Evolutionary conservation across 2,888 invertebrate genomes (phyloP).

Genomic region (Pristionchus entomophagus): DNA sequence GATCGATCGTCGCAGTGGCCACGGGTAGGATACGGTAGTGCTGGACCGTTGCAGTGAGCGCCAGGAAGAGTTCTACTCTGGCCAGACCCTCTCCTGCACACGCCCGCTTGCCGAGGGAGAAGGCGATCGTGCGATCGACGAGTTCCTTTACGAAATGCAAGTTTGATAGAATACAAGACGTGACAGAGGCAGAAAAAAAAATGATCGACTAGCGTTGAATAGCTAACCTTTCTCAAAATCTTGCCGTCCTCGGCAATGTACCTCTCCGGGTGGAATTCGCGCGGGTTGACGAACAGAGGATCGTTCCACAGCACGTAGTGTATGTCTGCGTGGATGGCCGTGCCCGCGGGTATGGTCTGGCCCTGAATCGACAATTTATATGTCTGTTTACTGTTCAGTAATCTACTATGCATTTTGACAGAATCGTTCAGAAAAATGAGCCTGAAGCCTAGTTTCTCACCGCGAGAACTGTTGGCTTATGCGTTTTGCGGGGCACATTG

Average conservation of each 20-base stretch:
- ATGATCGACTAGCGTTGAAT: too few species aligned
- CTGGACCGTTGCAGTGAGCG: neutral
- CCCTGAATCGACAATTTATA: neutral
- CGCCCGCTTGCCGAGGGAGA: neutral
- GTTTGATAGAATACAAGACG: neutral
- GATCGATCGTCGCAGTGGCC: neutral
- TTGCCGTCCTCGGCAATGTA: conserved; percentile 1
- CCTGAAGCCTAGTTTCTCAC: too few species aligned
- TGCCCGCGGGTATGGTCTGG: neutral
- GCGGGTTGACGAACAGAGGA: neutral
- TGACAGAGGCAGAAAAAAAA: neutral
- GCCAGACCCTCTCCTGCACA: neutral
- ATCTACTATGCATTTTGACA: too few species aligned
- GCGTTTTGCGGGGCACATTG: neutral
- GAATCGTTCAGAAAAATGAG: too few species aligned
- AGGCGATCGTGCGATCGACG: neutral
- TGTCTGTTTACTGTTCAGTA: too few species aligned
- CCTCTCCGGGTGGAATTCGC: neutral
- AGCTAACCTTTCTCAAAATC: neutral
- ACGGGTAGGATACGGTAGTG: neutral
- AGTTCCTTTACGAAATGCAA: neutral
- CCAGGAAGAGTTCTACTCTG: neutral
- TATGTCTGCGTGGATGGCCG: neutral
- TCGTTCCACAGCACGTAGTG: conserved; percentile 16
- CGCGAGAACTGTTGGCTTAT: neutral